Evolutionary conservation across 64 coral and sea anemone species (phyloP).

Genomic region (Porites lutea): DNA sequence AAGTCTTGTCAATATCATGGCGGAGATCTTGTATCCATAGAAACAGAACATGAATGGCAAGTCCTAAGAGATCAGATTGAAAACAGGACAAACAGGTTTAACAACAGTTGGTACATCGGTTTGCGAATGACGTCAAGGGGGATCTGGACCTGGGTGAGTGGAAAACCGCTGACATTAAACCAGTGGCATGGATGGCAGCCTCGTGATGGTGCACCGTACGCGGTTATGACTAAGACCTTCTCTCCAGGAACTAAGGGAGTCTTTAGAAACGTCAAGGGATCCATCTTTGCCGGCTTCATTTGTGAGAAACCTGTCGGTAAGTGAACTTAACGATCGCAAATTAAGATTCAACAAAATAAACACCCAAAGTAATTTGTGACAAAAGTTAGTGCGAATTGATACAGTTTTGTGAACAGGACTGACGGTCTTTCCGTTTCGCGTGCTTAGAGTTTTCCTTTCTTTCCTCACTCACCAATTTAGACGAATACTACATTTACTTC

Average conservation of each 20-base stretch:
- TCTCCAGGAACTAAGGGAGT: conserved; percentile 33
- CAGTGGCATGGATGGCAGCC: conserved; percentile 66
- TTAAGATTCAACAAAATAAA: no score
- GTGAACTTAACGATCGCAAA: background rate
- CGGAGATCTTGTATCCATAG: conserved; percentile 83
- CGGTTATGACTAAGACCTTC: conserved; percentile 52
- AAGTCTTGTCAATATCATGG: conserved; percentile 59
- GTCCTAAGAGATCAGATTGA: conserved; percentile 65
- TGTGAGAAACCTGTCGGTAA: conserved; percentile 45
- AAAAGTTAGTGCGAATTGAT: no score
- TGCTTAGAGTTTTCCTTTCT: no score
- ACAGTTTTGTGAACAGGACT: no score
- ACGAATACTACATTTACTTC: no score
- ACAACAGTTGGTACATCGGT: conserved; percentile 76
- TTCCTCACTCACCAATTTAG: no score
- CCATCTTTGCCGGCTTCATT: conserved; percentile 22
- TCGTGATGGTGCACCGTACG: background rate
- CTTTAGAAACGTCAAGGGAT: conserved; percentile 30
- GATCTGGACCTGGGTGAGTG: conserved; percentile 66
- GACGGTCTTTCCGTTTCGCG: no score
- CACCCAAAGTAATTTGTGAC: no score
- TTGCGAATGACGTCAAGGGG: conserved; percentile 15
- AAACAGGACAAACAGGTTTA: conserved; percentile 32
- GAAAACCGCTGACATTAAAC: conserved; percentile 44
- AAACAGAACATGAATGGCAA: conserved; percentile 77